These are phyloP conservation scores for Hoplodrina ambigua DNA, from an alignment of 2,888 invertebrate genomes.

Conservation along the genomic window DNA sequence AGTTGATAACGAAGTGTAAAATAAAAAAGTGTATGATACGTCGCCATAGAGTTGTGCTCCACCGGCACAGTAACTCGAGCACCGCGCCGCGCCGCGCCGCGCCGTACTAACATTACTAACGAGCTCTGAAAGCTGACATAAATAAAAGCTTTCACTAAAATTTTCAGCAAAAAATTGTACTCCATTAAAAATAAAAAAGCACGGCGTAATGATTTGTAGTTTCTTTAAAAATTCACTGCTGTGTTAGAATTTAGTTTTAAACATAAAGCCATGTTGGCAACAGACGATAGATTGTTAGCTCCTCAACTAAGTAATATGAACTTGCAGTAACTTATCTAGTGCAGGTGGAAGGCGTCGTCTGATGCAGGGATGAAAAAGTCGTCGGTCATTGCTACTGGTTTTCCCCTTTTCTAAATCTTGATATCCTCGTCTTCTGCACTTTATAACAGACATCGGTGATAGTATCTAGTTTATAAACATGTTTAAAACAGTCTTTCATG, in stretches of 20 bases:
- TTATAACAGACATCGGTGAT: neutral
- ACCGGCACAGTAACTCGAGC: constrained; percentile 25
- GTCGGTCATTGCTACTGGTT: too few relatives aligned
- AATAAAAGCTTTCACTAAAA: constrained; percentile 55
- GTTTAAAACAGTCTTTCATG: neutral
- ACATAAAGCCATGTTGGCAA: constrained; percentile 42
- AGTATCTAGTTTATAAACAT: neutral
- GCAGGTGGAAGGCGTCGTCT: neutral
- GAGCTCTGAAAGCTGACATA: constrained; percentile 54
- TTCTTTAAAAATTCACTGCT: constrained; percentile 53
- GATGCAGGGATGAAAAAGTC: neutral
- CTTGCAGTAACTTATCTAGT: neutral
- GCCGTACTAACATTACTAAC: constrained; percentile 40
- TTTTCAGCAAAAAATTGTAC: constrained; percentile 46
- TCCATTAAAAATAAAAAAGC: constrained; percentile 51
- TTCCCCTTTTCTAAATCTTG: too few relatives aligned
- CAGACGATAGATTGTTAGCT: constrained; percentile 19
- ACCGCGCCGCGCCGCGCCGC: constrained; percentile 35
- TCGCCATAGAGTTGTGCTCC: constrained; percentile 7
- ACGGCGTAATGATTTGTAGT: constrained; percentile 48
- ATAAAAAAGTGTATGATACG: constrained; percentile 2
- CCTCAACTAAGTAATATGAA: constrained; percentile 2
- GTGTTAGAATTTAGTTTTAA: constrained; percentile 52
- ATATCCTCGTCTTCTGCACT: neutral
- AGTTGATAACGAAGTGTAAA: neutral